Base-by-base conservation (phyloP, 2,797 vertebrate genomes). In the Acanthopagrus latus region DNA sequence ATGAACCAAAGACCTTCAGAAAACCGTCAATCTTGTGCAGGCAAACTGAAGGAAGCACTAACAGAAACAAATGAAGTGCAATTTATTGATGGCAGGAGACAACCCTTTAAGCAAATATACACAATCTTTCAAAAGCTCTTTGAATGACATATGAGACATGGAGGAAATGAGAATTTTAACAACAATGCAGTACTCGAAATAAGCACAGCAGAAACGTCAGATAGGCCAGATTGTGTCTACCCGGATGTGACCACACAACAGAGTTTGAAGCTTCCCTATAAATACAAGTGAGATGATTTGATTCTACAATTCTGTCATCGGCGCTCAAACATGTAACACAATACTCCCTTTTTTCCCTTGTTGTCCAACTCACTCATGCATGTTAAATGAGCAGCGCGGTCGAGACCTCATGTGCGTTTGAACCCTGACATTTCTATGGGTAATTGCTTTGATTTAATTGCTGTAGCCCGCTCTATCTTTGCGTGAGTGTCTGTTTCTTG, bases 381-480 rank as follows among this genome's bases (percentile, higher is more conserved):
- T 80, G 76, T 62, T 59, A 72, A 89, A 79, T 33, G 27, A 81
- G 81, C 62, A 47, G 69, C 16, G 18, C 29, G 82, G 77, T 77
- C 80, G 68, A 18, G 63, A 71, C 81, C 72, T 81, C 47, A 44
- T 29, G 52, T 64, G 59, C 25, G 59, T 91, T 90, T 91, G 88
- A 88, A 86, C 86, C 71, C 84, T 91, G 91, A 89, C 89, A 94
- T 93, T 92, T 92, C 84, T 77, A 20, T 23, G 18, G 1, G 51
- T 92, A 91, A 93, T 91, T 91, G 90, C 78, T 5, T 63, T n/a
- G 64, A 84, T 73, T 82, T 83, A 82, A 82, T 48, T 27, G 62
- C 76, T 7, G 65, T 27, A 20, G 23, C 46, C n/a, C 18, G 63
- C 66, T 76, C 69, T 23, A 11, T 43, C 64, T 50, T 41, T 64